Evolutionary conservation across 2,888 invertebrate genomes (phyloP), one percentile per base, ranked within the genome.

Genomic region (Argyresthia goedartella): DNA sequence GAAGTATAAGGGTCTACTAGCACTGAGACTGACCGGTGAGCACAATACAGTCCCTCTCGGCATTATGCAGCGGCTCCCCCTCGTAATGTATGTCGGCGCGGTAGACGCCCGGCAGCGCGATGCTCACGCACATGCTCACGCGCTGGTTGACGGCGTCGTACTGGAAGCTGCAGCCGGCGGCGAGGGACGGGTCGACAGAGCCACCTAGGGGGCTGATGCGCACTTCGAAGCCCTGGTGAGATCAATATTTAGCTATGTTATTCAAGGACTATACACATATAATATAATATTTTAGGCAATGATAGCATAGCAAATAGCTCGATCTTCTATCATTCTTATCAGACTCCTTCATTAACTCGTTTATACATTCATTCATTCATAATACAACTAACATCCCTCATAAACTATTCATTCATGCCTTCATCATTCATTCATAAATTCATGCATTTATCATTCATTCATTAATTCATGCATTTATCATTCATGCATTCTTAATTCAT

Each of bases 31-130:
- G 79, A 95, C 95, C 92, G 64, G 94, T 95, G 52, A 97, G 89
- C 46, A 96, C 96, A 66, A 97, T 94, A 67, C 96, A 94, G 78
- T 95, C 95, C 67, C 97, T 96, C 74, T 95, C 94, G 34, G 96
- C 97, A 69, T 96, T 95, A 64, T 94, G 94, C 64, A 97, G 81
- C 67, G 92, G 90, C 56, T 90, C 88, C 47, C 91, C 92, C 53
- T 91, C 89, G 69, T 94, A 94, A 64, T 90, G 90, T 50, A 97
- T 92, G 13, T 90, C 90, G 52, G 95, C 95, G 65, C 92, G 91
- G 81, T 92, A 95, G 67, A 95, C 93, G 50, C 95, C 95, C 57
- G 95, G 92, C 61, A 89, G 88, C 36, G 92, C 90, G 76, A 97
- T 94, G 64, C 92, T 91, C 56, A 96, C 89, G 64, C 92, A 89